These are phyloP conservation scores for Drosophila ustulata DNA, from an alignment of 2,888 invertebrate species.

Conservation along the genomic window DNA sequence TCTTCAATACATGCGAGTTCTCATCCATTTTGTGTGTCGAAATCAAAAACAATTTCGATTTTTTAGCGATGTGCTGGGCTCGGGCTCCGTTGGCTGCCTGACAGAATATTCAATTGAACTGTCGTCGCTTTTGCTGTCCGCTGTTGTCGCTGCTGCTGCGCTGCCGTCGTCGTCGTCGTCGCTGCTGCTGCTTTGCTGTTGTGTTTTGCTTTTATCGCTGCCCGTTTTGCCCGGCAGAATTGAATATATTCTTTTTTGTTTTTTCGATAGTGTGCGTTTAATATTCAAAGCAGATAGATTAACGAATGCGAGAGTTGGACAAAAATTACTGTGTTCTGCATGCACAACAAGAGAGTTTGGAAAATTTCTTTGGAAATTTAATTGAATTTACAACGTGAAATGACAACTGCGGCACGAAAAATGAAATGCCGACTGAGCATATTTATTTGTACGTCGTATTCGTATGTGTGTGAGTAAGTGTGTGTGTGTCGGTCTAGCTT, in stretches of 20 bases:
- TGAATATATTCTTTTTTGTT: conserved; percentile 44
- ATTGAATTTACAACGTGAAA: conserved; percentile 35
- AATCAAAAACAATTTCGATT: not conserved
- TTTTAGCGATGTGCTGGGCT: not conserved
- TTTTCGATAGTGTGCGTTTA: conserved; percentile 41
- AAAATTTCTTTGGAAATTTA: conserved; percentile 21
- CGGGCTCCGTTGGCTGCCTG: conserved; percentile 46
- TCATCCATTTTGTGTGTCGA: conserved; percentile 58
- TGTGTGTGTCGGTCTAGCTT: conserved; percentile 14
- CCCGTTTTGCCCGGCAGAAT: conserved; percentile 30
- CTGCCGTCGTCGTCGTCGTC: not conserved
- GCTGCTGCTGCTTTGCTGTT: conserved; percentile 13
- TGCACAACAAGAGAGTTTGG: conserved; percentile 25
- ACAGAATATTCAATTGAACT: conserved; percentile 19
- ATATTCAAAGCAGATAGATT: conserved; percentile 61
- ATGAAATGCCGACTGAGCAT: conserved; percentile 51
- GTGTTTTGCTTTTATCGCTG: conserved; percentile 8
- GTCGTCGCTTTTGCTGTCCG: conserved; percentile 22
- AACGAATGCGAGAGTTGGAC: not conserved
- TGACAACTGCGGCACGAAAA: conserved; percentile 44
- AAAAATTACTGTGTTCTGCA: conserved; percentile 40
- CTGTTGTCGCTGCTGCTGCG: conserved; percentile 18
- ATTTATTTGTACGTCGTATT: conserved; percentile 13
- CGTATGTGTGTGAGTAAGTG: conserved; percentile 11
- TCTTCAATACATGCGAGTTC: conserved; percentile 54